A percentile compares a stretch with the other conserved stretches of the same genome.
phyloP scores from a whole-genome alignment of 2,888 invertebrate species.

The Ophioninae sp. region DNA sequence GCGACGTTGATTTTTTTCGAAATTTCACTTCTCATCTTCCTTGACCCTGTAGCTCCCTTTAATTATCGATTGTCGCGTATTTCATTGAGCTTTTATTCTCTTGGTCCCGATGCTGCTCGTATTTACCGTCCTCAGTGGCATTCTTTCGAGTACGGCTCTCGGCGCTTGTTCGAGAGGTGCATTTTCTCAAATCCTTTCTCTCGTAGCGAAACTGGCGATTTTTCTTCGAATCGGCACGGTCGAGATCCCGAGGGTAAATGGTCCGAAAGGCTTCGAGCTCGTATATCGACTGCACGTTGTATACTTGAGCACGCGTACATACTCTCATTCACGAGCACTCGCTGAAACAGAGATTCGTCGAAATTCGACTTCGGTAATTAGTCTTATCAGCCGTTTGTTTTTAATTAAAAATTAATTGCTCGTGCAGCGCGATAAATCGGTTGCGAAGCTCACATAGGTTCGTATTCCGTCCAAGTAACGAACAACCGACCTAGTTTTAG shows the following conservation, averaged over 20 bases:
- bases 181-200: constrained; percentile 53
- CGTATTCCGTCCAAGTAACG: constrained; percentile 9
- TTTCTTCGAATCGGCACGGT: constrained; percentile 34
- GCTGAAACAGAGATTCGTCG: constrained; percentile 5
- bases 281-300: neutral
- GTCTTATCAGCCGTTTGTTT: constrained; percentile 61
- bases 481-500: constrained; percentile 22
- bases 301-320: neutral
- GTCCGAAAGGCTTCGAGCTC: neutral
- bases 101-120: constrained; percentile 5
- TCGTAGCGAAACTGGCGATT: constrained; percentile 34
- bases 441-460: constrained; percentile 6
- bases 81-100: neutral
- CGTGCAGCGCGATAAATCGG: constrained; percentile 8
- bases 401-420: constrained; percentile 65
- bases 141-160: constrained; percentile 4
- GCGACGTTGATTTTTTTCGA: too few species aligned
- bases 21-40: constrained; percentile 34
- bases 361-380: constrained; percentile 53
- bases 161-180: constrained; percentile 26
- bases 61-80: neutral
- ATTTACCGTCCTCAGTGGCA: constrained; percentile 45
- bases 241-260: constrained; percentile 26
- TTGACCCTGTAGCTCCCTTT: neutral
- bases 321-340: neutral